Evolutionary conservation across 2,888 invertebrate genomes (phyloP).

Genomic region (Dynastes tityus): DNA sequence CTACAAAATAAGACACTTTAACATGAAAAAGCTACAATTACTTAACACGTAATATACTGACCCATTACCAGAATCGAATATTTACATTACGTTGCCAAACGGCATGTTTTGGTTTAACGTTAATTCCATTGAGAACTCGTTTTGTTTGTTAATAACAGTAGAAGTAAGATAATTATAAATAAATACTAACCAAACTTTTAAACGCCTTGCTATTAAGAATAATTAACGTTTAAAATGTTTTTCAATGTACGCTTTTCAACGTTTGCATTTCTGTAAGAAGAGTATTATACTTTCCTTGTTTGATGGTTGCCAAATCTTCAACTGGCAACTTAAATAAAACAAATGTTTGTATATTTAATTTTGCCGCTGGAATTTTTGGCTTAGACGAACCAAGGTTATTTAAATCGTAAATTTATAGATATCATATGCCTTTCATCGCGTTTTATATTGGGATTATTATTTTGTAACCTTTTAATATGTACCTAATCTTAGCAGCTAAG

Average conservation of each 20-base stretch:
- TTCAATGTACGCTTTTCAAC: not conserved
- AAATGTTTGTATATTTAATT: conserved; percentile 26
- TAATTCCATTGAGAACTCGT: not conserved
- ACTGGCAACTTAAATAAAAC: conserved; percentile 26
- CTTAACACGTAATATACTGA: not conserved
- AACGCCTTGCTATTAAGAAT: not conserved
- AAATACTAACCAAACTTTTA: not conserved
- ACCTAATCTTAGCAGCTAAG: not conserved
- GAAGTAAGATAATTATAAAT: not conserved
- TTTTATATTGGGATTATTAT: not conserved
- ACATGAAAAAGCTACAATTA: not conserved
- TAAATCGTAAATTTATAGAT: conserved; percentile 5
- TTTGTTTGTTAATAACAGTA: not conserved
- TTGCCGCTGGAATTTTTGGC: conserved; percentile 12
- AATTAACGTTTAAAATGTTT: conserved; percentile 7
- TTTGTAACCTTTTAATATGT: not conserved
- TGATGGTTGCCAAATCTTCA: conserved; percentile 21
- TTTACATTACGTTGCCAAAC: not conserved
- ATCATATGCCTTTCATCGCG: not conserved
- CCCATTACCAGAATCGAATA: not conserved
- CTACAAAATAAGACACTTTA: too few relatives aligned
- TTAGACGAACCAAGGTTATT: not conserved
- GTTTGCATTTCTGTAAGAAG: too few relatives aligned
- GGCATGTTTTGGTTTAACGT: not conserved
- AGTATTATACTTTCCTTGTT: not conserved